Conservation (phyloP, 1,140 invertebrate species). For the Bradynema listronoti region DNA sequence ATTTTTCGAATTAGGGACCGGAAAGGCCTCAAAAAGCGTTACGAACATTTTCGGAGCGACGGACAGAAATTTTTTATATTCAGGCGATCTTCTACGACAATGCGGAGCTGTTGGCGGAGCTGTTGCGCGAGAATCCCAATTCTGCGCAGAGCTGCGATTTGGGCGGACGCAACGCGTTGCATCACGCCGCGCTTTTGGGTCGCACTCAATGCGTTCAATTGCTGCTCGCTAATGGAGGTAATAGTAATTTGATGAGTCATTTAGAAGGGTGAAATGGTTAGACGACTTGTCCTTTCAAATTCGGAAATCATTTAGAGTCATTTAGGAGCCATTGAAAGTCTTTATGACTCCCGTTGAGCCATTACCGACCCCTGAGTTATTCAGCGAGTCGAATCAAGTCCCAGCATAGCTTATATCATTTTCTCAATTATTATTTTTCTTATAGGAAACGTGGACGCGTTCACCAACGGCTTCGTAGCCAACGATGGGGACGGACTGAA, state of each 20-base stretch:
- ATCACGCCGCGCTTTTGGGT: conserved; percentile 31
- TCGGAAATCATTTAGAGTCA: too few species aligned
- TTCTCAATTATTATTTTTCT: background rate
- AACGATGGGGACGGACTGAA: conserved; percentile 55
- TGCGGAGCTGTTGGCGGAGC: conserved; percentile 29
- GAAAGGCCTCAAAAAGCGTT: too few species aligned
- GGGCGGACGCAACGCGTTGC: conserved; percentile 24
- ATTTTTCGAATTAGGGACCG: too few species aligned
- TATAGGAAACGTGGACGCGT: background rate
- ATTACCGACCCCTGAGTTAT: too few species aligned
- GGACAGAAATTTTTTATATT: conserved; percentile 7
- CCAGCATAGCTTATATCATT: conserved; percentile 1
- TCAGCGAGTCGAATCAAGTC: background rate
- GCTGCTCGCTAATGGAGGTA: conserved; percentile 25
- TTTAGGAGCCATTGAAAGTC: too few species aligned
- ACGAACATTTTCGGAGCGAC: too few species aligned
- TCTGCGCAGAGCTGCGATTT: conserved; percentile 13
- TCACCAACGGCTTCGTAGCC: conserved; percentile 3
- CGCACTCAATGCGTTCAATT: conserved; percentile 23
- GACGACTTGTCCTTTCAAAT: too few species aligned
- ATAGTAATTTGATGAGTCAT: background rate
- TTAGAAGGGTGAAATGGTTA: background rate
- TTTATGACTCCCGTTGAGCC: too few species aligned
- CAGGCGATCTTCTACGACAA: conserved; percentile 44
- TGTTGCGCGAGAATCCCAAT: conserved; percentile 31